A percentile compares a stretch with the other conserved stretches of the same genome.
phyloP scores from a whole-genome alignment of 2,113 vertebrate genomes.

The Microtus montanus region DNA sequence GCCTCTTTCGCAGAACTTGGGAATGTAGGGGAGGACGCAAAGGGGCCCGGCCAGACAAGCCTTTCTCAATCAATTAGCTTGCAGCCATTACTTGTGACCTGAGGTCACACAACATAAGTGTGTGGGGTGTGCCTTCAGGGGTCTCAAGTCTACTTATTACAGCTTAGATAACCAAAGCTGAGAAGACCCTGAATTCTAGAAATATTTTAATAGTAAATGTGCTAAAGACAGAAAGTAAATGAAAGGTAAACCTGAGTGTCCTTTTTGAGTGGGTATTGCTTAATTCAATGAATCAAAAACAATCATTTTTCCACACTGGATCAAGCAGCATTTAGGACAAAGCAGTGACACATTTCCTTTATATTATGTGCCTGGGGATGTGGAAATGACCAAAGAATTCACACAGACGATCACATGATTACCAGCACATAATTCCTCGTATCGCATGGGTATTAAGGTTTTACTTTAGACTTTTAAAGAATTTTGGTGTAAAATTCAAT shows the following conservation, averaged over 20 bases:
- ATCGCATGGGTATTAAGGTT: neutral
- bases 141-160: slow-evolving; percentile 84
- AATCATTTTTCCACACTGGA: neutral
- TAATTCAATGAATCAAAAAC: slow-evolving; percentile 20
- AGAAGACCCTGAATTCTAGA: slow-evolving; percentile 48
- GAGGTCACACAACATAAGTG: slow-evolving; percentile 92
- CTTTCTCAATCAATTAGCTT: slow-evolving; percentile 97
- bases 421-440: neutral
- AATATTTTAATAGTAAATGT: slow-evolving; percentile 52
- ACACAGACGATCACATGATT: neutral
- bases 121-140: slow-evolving; percentile 89
- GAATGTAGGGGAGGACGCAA: slow-evolving; percentile 95
- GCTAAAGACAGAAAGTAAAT: slow-evolving; percentile 1
- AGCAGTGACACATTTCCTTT: slow-evolving; percentile 1
- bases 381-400: neutral
- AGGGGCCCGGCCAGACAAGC: slow-evolving; percentile 92
- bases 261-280: neutral
- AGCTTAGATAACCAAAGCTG: slow-evolving; percentile 83
- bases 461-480: slow-evolving; percentile 8
- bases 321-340: neutral
- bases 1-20: slow-evolving; percentile 92
- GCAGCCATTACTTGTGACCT: slow-evolving; percentile 94
- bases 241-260: neutral
- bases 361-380: slow-evolving; percentile 3
- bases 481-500: neutral